These are phyloP conservation scores for Trichopria drosophilae DNA, from an alignment of 2,888 invertebrate genomes.

Conservation along the genomic window DNA sequence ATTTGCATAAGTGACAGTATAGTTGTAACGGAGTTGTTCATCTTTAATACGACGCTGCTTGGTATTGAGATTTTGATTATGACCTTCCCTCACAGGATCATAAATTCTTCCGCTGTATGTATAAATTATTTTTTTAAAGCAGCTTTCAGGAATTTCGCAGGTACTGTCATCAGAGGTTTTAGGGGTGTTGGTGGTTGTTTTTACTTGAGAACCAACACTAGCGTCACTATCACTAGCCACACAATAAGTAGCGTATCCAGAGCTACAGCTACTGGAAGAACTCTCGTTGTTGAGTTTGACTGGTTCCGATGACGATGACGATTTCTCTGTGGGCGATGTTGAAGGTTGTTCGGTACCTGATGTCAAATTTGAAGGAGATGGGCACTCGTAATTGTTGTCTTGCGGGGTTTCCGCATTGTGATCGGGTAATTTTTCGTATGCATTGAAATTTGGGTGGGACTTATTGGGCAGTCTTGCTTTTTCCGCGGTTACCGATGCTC, in stretches of 20 bases:
- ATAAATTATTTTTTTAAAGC: conserved; percentile 48
- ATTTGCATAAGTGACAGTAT: conserved; percentile 59
- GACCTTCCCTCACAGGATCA: conserved; percentile 39
- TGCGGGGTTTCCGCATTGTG: conserved; percentile 9
- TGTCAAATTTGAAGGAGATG: conserved; percentile 1
- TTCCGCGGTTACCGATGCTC: conserved; percentile 1
- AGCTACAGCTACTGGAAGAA: conserved; percentile 51
- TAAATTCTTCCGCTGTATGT: conserved; percentile 46
- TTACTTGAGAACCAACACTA: conserved; percentile 25
- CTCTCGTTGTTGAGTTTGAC: conserved; percentile 28
- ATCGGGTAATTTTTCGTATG: conserved; percentile 40
- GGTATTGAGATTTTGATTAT: conserved; percentile 34
- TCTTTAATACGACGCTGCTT: conserved; percentile 45
- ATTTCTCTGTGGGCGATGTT: neutral
- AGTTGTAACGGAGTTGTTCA: conserved; percentile 43
- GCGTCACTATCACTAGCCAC: conserved; percentile 63
- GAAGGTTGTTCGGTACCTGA: neutral
- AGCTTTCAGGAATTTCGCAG: conserved; percentile 42
- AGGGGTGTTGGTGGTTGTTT: too few relatives aligned
- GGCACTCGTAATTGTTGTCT: conserved; percentile 14
- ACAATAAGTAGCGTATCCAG: conserved; percentile 60
- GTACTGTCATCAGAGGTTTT: conserved; percentile 20
- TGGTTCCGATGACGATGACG: neutral
- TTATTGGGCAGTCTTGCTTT: conserved; percentile 5
- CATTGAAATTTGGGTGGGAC: conserved; percentile 48